Conservation (phyloP, 2,797 vertebrate species). For the Pitangus sulphuratus region DNA sequence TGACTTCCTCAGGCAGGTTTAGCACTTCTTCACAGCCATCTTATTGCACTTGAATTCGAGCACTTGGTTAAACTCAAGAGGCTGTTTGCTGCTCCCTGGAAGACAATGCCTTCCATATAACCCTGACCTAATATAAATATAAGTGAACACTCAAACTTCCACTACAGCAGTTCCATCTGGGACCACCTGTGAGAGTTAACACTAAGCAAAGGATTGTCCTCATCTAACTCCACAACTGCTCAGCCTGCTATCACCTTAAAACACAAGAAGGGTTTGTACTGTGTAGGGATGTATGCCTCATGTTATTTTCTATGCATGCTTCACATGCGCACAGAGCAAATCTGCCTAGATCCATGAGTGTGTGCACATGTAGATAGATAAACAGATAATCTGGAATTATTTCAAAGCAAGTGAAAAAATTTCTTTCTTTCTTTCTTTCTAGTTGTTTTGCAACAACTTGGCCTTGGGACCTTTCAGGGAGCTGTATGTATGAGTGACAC, state of each 20-base stretch:
- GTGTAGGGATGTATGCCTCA: fast-evolving
- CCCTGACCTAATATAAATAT: not conserved
- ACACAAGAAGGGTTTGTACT: not conserved
- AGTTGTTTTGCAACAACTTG: not conserved
- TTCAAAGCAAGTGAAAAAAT: not conserved
- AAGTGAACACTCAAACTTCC: not conserved
- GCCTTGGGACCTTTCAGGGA: slow-evolving; percentile 34
- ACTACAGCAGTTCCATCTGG: not conserved
- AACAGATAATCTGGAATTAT: not conserved
- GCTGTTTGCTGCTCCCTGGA: not conserved
- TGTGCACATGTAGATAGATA: not conserved
- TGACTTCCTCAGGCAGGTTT: not conserved
- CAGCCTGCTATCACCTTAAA: not conserved
- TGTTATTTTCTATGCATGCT: not conserved
- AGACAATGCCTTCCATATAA: not conserved
- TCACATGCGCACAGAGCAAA: fast-evolving
- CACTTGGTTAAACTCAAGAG: not conserved
- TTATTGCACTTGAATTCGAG: not conserved
- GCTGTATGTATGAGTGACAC: not conserved
- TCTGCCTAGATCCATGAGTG: not conserved
- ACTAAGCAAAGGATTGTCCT: not conserved
- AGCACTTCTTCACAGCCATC: not conserved
- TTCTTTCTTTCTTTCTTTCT: not conserved
- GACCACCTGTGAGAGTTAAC: not conserved
- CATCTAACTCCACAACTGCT: not conserved